Conservation (phyloP, 2,113 vertebrate genomes). For the Odocoileus virginianus region DNA sequence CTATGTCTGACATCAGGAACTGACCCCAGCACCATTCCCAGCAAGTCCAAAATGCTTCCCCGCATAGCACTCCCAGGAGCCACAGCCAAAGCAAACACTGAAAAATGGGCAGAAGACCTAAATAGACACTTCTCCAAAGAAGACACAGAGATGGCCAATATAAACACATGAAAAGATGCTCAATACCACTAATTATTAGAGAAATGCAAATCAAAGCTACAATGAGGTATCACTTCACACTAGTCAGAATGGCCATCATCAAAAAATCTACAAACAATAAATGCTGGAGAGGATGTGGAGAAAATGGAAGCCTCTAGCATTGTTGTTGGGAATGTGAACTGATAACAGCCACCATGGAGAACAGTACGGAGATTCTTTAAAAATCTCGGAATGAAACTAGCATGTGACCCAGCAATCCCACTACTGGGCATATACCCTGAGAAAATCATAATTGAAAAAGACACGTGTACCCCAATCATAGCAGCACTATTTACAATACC, state of each 20-base stretch:
- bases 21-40: not conserved
- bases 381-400: not conserved
- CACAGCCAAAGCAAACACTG: not conserved
- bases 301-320: not conserved
- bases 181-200: not conserved
- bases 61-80: not conserved
- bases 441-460: not conserved
- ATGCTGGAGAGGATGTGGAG: not conserved
- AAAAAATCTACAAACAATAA: not conserved
- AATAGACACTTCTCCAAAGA: not conserved
- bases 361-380: fast-evolving
- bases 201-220: not conserved
- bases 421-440: not conserved
- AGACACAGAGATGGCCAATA: not conserved
- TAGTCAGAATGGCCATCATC: not conserved
- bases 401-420: not conserved
- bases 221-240: not conserved
- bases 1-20: not conserved
- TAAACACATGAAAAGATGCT: not conserved
- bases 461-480: not conserved
- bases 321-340: not conserved
- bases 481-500: not conserved
- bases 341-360: not conserved
- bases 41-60: not conserved
- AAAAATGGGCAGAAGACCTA: not conserved